phyloP scores from a whole-genome alignment of 2,113 vertebrate genomes.

The Thymallus thymallus region DNA sequence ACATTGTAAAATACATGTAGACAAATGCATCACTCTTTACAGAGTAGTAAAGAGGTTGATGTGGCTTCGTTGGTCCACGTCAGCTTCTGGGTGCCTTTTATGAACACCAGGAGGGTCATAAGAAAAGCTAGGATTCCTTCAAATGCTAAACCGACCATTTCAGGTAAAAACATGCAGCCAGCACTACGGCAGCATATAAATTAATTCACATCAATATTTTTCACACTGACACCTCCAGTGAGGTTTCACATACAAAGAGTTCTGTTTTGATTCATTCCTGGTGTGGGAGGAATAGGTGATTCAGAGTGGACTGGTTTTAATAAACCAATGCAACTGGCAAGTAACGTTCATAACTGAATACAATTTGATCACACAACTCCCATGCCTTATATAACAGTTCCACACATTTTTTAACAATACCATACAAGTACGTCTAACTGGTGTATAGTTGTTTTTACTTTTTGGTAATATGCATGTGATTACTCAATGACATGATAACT shows the following conservation, averaged over 20 bases:
- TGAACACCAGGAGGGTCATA: conserved; percentile 56
- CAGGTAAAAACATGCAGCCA: conserved; percentile 50
- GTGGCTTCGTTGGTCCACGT: conserved; percentile 47
- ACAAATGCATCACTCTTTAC: conserved; percentile 65
- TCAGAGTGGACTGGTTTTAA: background rate
- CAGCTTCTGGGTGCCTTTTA: conserved; percentile 64
- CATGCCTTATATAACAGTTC: too few species aligned
- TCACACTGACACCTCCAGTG: conserved; percentile 1
- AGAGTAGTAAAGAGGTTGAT: conserved; percentile 60
- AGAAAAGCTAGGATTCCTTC: conserved; percentile 53
- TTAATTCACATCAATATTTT: conserved; percentile 11
- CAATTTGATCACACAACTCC: too few species aligned
- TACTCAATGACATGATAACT: too few species aligned
- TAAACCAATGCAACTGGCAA: too few species aligned
- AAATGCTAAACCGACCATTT: conserved; percentile 69
- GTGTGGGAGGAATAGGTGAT: background rate
- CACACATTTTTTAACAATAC: too few species aligned
- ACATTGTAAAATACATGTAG: conserved; percentile 54
- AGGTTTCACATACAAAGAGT: background rate
- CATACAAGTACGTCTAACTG: too few species aligned
- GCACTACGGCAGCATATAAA: conserved; percentile 6
- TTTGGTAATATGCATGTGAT: too few species aligned
- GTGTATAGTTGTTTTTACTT: too few species aligned
- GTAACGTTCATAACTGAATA: too few species aligned
- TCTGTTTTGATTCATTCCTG: background rate